Base-by-base conservation (phyloP, 2,113 vertebrate species). In the Ameiurus melas region DNA sequence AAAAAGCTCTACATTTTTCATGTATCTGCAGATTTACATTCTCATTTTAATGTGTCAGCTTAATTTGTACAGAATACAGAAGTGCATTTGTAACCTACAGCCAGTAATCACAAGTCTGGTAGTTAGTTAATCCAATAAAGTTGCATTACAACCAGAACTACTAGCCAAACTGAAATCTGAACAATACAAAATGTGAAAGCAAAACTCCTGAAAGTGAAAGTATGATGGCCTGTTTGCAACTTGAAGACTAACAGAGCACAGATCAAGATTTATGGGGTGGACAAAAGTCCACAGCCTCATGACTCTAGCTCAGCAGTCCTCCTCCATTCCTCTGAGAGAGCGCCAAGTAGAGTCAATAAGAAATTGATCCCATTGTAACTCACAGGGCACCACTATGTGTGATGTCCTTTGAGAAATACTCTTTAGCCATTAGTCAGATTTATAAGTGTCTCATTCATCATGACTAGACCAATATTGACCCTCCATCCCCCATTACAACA, bases 391-490 rank as follows among this genome's bases (percentile, higher is more conserved):
- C 73, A 47, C 64, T 77, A 85, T 27, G 64, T 43, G 68, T 39
- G 39, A 57, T 62, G 30, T 75, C 66, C 77, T 87, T 39, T 73
- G 81, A 68, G 83, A 89, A 89, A 87, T 83, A 80, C 86, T 47
- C n/a, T 75, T 81, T 51, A 82, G 82, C 33, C 66, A 87, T 85
- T 87, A 82, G 75, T 19, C 2, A 9, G 55, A 85, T 51, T 71
- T 75, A 81, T 73, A 87, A 77, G 58, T 27, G 51, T 53, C 71
- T 84, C n/a, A 81, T 87, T 89, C 87, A 85, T 87, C 58, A 89
- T 33, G 66, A 25, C 57, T 43, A 87, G 83, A 53, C 85, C 47
- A 82, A 85, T 87, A 87, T 75, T 64, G 70, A 30, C 70, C 57
- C 36, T 47, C 33, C 82, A 87, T 51, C 33, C 64, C 30, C 57